Percentiles rank a stretch among this genome's conserved stretches.
These are phyloP conservation scores for Thunnus albacares DNA, from an alignment of 2,797 vertebrate species.

Conservation along the genomic window DNA sequence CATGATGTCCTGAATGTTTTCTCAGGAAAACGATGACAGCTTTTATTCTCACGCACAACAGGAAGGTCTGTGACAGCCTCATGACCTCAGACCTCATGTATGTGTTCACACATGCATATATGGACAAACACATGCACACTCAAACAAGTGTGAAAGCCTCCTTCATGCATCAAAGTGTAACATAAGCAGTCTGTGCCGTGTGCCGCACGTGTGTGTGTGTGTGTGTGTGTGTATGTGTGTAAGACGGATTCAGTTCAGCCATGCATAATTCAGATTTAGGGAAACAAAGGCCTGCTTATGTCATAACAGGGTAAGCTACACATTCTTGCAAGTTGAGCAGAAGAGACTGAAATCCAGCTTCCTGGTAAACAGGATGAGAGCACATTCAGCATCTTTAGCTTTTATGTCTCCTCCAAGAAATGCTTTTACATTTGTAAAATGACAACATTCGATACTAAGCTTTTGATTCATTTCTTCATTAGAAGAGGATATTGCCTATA, in stretches of 20 bases:
- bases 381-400: conserved; percentile 47
- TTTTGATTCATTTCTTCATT: neutral
- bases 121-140: neutral
- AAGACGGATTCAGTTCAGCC: conserved; percentile 68
- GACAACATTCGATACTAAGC: neutral
- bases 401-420: conserved; percentile 22
- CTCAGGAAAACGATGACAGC: too few relatives aligned
- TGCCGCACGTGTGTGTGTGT: neutral
- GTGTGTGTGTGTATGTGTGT: conserved; percentile 37
- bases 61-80: neutral
- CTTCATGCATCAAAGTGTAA: conserved; percentile 54
- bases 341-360: conserved; percentile 71
- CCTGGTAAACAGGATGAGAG: conserved; percentile 53
- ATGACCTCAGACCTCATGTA: conserved; percentile 5
- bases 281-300: conserved; percentile 79
- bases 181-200: conserved; percentile 32
- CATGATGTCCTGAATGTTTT: too few relatives aligned
- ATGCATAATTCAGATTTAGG: conserved; percentile 78
- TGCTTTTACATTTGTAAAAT: neutral
- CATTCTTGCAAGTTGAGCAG: conserved; percentile 75
- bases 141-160: conserved; percentile 54
- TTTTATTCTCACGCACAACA: too few relatives aligned
- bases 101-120: neutral
- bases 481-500: neutral
- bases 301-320: conserved; percentile 71